Conservation (phyloP, 2,888 invertebrate species). For the Stegophylla sp. region DNA sequence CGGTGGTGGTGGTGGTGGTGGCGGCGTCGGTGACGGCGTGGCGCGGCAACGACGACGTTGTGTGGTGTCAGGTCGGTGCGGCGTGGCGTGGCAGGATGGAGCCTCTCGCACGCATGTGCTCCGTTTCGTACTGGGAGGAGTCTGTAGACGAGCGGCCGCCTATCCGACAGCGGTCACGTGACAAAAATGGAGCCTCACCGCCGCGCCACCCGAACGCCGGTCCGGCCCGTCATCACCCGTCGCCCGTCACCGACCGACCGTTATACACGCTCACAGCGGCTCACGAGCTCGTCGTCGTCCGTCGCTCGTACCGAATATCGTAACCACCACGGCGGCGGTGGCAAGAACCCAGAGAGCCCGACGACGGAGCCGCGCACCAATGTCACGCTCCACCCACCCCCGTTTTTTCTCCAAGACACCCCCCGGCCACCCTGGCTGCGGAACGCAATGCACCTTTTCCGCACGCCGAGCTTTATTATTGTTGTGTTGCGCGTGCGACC, state of each 20-base stretch:
- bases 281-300: too few relatives aligned
- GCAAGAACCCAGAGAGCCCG: not conserved
- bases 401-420: not conserved
- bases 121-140: not conserved
- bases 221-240: conserved; percentile 4
- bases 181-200: conserved; percentile 50
- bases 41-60: not conserved
- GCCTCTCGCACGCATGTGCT: conserved; percentile 42
- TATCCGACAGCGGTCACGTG: conserved; percentile 25
- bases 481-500: not conserved
- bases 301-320: not conserved
- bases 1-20: too few relatives aligned
- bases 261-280: not conserved
- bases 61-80: not conserved
- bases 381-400: conserved; percentile 43
- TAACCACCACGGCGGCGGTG: not conserved
- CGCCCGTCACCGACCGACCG: not conserved
- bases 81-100: not conserved
- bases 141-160: conserved; percentile 11
- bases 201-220: too few relatives aligned
- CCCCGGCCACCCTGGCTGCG: not conserved
- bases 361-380: not conserved
- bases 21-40: too few relatives aligned
- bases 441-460: not conserved
- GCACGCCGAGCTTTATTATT: conserved; percentile 11